Evolutionary conservation across 1,140 invertebrate genomes (phyloP).

Genomic region (Neelides sp.): DNA sequence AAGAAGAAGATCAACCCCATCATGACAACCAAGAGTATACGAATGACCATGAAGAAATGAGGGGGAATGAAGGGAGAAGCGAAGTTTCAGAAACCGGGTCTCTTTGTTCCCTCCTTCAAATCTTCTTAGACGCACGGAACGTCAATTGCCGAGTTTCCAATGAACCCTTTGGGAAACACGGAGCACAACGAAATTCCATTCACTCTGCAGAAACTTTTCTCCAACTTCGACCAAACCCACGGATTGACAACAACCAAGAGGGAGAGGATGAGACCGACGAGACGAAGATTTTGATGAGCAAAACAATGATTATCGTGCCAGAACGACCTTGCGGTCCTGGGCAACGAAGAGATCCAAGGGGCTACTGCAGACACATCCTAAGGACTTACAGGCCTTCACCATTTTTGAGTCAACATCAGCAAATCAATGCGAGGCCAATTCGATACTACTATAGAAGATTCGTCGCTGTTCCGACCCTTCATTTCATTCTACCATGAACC

Average conservation of each 20-base stretch:
- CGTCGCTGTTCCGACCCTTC: slow-evolving; percentile 26
- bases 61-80: slow-evolving; percentile 2
- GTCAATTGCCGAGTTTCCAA: slow-evolving; percentile 4
- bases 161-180: not conserved
- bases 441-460: slow-evolving; percentile 24
- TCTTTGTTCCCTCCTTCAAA: slow-evolving; percentile 22
- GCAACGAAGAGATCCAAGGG: slow-evolving; percentile 18
- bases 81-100: slow-evolving; percentile 7
- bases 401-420: too few relatives aligned
- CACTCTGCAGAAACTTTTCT: too few relatives aligned
- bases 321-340: slow-evolving; percentile 18
- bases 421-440: slow-evolving; percentile 10
- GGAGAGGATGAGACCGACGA: slow-evolving; percentile 8
- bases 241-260: not conserved
- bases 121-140: slow-evolving; percentile 17
- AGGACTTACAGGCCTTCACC: too few relatives aligned
- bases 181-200: too few relatives aligned
- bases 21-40: too few relatives aligned
- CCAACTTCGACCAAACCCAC: too few relatives aligned
- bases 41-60: slow-evolving; percentile 7
- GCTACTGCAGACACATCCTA: slow-evolving; percentile 20
- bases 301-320: slow-evolving; percentile 27
- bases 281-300: slow-evolving; percentile 17
- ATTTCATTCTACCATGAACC: slow-evolving; percentile 29
- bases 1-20: too few relatives aligned